Base-by-base conservation (phyloP, 2,113 vertebrate genomes). In the Emberiza fucata region DNA sequence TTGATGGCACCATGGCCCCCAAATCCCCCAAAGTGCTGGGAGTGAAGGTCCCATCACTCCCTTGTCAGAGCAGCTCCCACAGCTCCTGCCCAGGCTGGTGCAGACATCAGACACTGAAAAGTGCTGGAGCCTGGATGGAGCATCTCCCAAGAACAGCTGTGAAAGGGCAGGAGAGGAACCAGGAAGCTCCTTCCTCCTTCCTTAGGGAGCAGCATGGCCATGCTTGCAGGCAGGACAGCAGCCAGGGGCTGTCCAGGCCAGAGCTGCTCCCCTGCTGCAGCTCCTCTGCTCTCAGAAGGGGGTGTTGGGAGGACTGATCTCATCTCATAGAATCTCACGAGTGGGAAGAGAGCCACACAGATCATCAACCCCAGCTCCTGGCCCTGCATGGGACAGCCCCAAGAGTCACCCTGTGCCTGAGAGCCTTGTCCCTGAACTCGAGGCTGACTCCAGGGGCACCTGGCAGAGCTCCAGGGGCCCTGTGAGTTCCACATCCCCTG, bases 1-100 rank as follows among this genome's bases (percentile, higher is more conserved):
- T 10, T 0, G 0, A 19, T 11, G 42, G 18, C 77, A 45, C 21
- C 11, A 11, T 0, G 7, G 45, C 24, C 50, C 63, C 24, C n/a
- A 10, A 2, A 12, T 4, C 18, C 23, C 68, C 22, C 29, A 22
- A 0, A 3, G 1, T 1, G 1, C 0, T 8, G 14, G 19, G 12
- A 53, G 8, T 39, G 35, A n/a, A 79, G 9, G 0, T 40, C 21
- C 39, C 35, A 10, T 53, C 3, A 0, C 48, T 35, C 28, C 27
- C 27, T 14, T 1, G 1, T 20, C 40, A 47, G 12, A 42, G 2
- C 63, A 37, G 44, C 1, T 18, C 19, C 57, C 40, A 24, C 7
- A 1, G 7, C 53, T 64, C 42, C 35, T 61, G 54, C 54, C 29
- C 35, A 10, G 40, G 5, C 3, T 28, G 69, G 8, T 1, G 15